Conservation (phyloP, 1,140 invertebrate species). For the Nasonia giraulti region DNA sequence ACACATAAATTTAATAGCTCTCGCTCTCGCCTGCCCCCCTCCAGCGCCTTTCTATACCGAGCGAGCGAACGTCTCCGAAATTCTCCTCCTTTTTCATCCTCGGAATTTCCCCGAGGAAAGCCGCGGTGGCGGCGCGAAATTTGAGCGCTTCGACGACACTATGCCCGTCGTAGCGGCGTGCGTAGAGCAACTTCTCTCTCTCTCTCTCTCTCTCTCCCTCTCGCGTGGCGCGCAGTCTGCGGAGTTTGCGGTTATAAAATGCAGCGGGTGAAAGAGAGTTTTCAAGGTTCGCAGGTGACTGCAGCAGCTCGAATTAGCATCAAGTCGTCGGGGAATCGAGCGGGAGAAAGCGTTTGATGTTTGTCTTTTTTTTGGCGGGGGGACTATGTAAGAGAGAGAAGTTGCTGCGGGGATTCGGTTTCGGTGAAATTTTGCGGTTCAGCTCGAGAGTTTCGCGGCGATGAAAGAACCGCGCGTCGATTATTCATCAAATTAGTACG, state of each 20-base stretch:
- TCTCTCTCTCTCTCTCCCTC: neutral
- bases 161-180: neutral
- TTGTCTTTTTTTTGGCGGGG: neutral
- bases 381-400: too few species aligned
- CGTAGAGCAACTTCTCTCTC: neutral
- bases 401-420: too few species aligned
- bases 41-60: neutral
- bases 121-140: slow-evolving; percentile 1
- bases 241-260: slow-evolving; percentile 10
- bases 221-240: neutral
- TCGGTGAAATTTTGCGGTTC: neutral
- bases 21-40: neutral
- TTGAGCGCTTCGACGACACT: slow-evolving; percentile 3
- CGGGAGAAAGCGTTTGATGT: neutral
- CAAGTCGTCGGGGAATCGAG: neutral
- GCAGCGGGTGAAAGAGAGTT: neutral
- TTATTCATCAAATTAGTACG: too few species aligned
- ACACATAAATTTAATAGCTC: neutral
- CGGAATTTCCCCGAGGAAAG: slow-evolving; percentile 18
- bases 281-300: slow-evolving; percentile 23
- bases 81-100: slow-evolving; percentile 16
- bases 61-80: neutral
- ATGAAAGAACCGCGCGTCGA: too few species aligned
- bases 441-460: too few species aligned
- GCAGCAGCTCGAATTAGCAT: slow-evolving; percentile 17